Conservation (phyloP, 2,888 invertebrate genomes). For the Nemotelus pantherinus region DNA sequence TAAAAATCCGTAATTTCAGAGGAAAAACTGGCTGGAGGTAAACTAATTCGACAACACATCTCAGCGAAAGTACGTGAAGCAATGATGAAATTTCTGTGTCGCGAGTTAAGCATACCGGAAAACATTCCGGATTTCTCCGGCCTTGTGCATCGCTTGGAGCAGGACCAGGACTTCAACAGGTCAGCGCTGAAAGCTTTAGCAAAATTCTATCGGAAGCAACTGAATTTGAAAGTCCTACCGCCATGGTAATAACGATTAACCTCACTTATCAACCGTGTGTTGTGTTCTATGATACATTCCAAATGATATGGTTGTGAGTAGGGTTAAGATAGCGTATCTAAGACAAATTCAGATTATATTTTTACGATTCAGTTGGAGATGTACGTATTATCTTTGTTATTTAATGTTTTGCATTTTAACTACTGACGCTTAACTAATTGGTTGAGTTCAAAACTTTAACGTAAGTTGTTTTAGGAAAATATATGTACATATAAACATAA, state of each 20-base stretch:
- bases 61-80: not conserved
- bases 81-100: not conserved
- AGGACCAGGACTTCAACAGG: not conserved
- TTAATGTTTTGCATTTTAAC: no score
- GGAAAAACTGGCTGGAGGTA: not conserved
- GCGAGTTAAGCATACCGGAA: constrained; percentile 1
- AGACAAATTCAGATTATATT: no score
- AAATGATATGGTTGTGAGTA: no score
- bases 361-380: no score
- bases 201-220: constrained; percentile 14
- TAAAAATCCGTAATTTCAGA: not conserved
- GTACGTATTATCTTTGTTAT: no score
- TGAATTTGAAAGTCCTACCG: constrained; percentile 12
- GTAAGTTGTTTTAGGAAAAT: no score
- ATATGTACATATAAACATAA: no score
- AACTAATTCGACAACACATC: constrained; percentile 18
- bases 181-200: not conserved
- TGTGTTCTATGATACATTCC: no score
- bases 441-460: no score
- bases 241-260: constrained; percentile 1
- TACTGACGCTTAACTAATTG: no score
- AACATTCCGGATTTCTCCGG: not conserved
- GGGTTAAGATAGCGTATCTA: no score
- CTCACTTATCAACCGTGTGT: no score
- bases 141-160: not conserved